These are phyloP conservation scores for Cryptosula pallasiana DNA, from an alignment of 2,888 invertebrate genomes.

Conservation along the genomic window DNA sequence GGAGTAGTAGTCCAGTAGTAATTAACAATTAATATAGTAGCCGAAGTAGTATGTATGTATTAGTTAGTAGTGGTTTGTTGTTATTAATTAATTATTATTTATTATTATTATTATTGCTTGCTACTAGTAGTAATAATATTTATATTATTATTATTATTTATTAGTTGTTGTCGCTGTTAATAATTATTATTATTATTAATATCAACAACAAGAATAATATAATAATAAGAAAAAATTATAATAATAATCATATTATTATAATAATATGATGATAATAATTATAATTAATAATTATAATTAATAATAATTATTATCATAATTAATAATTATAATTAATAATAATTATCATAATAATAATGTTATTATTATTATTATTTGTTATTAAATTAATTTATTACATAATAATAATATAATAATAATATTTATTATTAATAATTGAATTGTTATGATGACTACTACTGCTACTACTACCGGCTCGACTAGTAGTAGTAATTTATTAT, in stretches of 20 bases:
- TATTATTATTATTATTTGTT: background rate
- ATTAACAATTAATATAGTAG: no score
- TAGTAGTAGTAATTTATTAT: no score
- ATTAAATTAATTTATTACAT: background rate
- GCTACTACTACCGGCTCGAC: background rate
- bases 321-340: background rate
- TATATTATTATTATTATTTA: background rate
- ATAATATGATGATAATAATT: background rate
- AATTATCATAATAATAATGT: background rate
- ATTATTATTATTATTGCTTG: no score
- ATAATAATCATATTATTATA: background rate
- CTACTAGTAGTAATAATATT: background rate
- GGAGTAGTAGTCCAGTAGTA: no score
- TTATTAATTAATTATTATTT: no score
- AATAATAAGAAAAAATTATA: background rate
- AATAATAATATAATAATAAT: background rate
- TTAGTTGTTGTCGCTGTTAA: background rate
- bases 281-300: background rate
- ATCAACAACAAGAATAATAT: background rate
- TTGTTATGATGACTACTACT: background rate
- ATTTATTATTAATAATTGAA: background rate
- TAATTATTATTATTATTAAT: background rate
- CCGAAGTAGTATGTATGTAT: no score
- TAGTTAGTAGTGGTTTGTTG: no score
- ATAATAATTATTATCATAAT: background rate